These are phyloP conservation scores for Pipistrellus kuhlii DNA, from an alignment of 2,797 vertebrate species.

Conservation along the genomic window DNA sequence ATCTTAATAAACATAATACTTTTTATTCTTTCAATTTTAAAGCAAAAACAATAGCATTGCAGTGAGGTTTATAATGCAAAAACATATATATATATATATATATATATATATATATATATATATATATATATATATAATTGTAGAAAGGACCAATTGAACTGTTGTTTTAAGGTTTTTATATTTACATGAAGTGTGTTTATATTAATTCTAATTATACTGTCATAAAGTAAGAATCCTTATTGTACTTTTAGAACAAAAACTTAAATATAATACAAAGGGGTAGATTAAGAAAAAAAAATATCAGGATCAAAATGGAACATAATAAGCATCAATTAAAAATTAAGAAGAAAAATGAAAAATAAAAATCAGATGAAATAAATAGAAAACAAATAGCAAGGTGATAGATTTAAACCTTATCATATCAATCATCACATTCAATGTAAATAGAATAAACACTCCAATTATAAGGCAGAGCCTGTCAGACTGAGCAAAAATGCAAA, in stretches of 20 bases:
- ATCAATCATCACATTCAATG: neutral
- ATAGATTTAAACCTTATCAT: neutral
- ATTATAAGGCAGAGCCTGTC: neutral
- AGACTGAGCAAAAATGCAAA: neutral
- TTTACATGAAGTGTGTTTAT: neutral
- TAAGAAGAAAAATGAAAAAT: neutral
- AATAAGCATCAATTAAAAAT: neutral
- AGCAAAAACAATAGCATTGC: neutral
- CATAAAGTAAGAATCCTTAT: neutral
- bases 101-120: too few species aligned
- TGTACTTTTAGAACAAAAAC: neutral
- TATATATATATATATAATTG: neutral
- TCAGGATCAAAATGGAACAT: neutral
- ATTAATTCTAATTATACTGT: neutral
- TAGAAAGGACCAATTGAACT: neutral
- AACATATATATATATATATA: too few species aligned
- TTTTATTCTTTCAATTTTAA: conserved; percentile 17
- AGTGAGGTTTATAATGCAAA: neutral
- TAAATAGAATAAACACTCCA: neutral
- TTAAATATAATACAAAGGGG: neutral
- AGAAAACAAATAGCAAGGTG: neutral
- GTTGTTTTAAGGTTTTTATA: neutral
- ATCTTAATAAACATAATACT: neutral
- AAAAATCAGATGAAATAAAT: neutral
- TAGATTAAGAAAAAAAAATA: neutral